phyloP scores from a whole-genome alignment of 1,140 invertebrate species.

The Drosophila miranda region DNA sequence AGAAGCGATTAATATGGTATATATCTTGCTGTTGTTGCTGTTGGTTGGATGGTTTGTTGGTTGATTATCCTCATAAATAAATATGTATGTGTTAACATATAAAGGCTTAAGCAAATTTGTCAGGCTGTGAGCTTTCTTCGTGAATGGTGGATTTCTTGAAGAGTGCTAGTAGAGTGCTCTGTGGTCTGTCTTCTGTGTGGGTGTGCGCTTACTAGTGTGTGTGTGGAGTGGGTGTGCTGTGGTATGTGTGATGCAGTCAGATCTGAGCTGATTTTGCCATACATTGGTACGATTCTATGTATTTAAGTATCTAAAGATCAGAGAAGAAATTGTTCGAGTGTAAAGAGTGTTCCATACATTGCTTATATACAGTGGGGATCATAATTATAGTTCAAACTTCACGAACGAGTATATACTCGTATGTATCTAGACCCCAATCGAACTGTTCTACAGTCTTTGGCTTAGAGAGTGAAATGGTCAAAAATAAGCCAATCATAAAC shows the following conservation, averaged over 20 bases:
- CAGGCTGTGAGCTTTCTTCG: conserved; percentile 47
- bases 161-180: conserved; percentile 16
- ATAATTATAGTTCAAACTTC: conserved; percentile 4
- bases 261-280: conserved; percentile 67
- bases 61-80: conserved; percentile 51
- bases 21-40: conserved; percentile 41
- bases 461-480: conserved; percentile 46
- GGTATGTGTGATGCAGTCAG: conserved; percentile 37
- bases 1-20: conserved; percentile 55
- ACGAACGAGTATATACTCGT: too few relatives aligned
- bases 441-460: conserved; percentile 43
- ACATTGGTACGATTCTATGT: background rate
- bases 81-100: background rate
- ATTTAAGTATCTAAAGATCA: conserved; percentile 38
- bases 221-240: conserved; percentile 8
- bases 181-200: conserved; percentile 27
- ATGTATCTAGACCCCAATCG: conserved; percentile 32
- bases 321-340: background rate
- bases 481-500: conserved; percentile 31
- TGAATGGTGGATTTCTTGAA: conserved; percentile 9
- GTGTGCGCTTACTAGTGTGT: conserved; percentile 24
- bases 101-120: conserved; percentile 30
- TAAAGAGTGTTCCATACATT: conserved; percentile 5
- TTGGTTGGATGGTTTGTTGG: conserved; percentile 50
- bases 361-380: conserved; percentile 18